phyloP scores from a whole-genome alignment of 2,113 vertebrate genomes.

The Oreochromis aureus region DNA sequence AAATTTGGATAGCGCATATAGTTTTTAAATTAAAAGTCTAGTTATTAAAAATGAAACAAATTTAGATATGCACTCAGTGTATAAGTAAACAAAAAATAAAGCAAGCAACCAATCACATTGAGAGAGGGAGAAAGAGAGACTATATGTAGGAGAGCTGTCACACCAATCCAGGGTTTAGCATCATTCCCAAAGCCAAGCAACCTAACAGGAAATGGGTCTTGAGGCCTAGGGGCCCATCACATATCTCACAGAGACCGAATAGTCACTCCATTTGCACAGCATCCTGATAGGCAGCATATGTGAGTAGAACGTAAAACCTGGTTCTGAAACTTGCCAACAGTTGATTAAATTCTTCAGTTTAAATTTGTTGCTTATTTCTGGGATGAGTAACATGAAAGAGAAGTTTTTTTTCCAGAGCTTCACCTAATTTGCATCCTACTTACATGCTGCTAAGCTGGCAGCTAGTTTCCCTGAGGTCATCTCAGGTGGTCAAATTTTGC shows the following conservation, averaged over 20 bases:
- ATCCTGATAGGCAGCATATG: background rate
- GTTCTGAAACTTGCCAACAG: conserved; percentile 14
- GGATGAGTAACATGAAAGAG: background rate
- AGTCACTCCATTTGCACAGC: background rate
- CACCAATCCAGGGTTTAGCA: background rate
- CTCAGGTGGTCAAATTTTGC: background rate
- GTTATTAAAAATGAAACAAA: background rate
- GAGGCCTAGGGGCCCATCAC: background rate
- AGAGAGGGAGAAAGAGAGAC: background rate
- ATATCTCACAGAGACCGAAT: background rate
- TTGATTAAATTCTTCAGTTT: conserved; percentile 13
- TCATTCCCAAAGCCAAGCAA: background rate
- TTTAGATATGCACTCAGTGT: background rate
- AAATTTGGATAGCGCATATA: background rate
- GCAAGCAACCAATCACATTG: background rate
- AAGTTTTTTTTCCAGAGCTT: background rate
- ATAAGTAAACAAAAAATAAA: background rate
- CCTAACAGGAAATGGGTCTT: background rate
- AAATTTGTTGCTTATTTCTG: conserved; percentile 7
- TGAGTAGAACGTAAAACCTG: background rate
- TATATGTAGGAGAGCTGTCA: background rate
- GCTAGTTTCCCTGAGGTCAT: background rate
- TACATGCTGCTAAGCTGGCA: background rate
- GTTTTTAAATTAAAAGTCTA: background rate
- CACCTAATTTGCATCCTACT: background rate